Evolutionary conservation across 2,797 vertebrate genomes (phyloP), one percentile per base, ranked within the genome.

Genomic region (Poeciliopsis paucimaculata): DNA sequence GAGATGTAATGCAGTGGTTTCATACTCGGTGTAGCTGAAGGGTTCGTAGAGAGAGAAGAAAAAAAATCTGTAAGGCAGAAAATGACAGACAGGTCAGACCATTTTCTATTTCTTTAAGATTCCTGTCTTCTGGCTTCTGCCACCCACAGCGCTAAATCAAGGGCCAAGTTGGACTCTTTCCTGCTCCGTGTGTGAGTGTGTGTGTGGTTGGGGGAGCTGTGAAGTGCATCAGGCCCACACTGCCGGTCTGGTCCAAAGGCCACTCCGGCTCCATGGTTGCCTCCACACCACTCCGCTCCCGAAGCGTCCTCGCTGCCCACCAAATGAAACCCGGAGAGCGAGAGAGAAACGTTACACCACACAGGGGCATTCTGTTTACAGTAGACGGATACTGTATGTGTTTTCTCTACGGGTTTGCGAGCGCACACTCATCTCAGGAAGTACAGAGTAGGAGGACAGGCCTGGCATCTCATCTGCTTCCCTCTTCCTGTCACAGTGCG

Each of bases 401-500:
- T 64, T 57, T 53, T 78, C 75, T 79, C 79, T 73, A 57, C 60
- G 73, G 83, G 51, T 0, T 73, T 49, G 71, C 16, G 62, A 78
- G 77, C 73, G 28, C 83, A 82, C 87, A 80, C 81, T 89, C 80
- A 80, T 85, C 89, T 87, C 87, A 84, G 90, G 82, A 90, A 92
- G 90, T 71, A 85, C 85, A 84, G 90, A 90, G 93, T 94, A 90
- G 92, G 93, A 91, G 92, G 91, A 92, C 92, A 91, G 90, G 87
- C 86, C 79, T 47, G 73, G 45, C 86, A 79, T 88, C 88, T 89
- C 85, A 84, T 81, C 86, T 85, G 76, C 79, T 82, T 79, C 82
- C 82, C 82, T 86, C 84, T 86, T 85, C 80, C 89, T 90, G 84
- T 93, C 90, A 88, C 87, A 77, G 84, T 90, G 89, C 86, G 86